These are phyloP conservation scores for Periophthalmus modestus DNA, from an alignment of 2,113 vertebrate genomes.

Conservation along the genomic window DNA sequence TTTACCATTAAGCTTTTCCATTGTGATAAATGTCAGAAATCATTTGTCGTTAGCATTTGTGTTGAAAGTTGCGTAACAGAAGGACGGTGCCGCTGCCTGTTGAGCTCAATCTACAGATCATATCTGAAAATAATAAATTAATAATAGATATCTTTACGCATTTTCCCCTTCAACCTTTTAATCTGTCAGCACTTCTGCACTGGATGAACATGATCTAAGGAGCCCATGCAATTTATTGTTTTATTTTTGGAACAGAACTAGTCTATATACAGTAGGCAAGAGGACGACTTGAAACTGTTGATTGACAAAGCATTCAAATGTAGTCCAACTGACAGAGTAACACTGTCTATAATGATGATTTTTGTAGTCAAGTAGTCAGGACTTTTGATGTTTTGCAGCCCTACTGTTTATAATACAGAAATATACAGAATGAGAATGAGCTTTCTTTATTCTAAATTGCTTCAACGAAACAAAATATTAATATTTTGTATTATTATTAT, in stretches of 20 bases:
- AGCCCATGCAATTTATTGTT: slow-evolving; percentile 1
- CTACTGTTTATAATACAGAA: too few relatives aligned
- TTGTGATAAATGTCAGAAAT: not conserved
- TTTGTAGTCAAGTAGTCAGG: too few relatives aligned
- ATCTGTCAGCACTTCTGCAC: not conserved
- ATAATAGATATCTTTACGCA: too few relatives aligned
- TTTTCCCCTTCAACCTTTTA: not conserved
- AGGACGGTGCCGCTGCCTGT: not conserved
- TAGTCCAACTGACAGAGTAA: too few relatives aligned
- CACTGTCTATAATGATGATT: too few relatives aligned
- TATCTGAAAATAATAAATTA: not conserved
- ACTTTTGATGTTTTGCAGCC: too few relatives aligned
- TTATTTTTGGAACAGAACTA: not conserved
- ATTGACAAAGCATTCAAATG: not conserved
- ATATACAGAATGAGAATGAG: too few relatives aligned
- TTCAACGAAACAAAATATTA: too few relatives aligned
- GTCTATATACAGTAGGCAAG: not conserved
- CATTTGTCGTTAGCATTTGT: not conserved
- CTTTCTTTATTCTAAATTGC: too few relatives aligned
- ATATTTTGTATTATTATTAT: too few relatives aligned
- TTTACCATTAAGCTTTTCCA: not conserved
- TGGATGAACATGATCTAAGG: not conserved
- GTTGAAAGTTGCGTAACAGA: not conserved
- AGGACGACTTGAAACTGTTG: not conserved
- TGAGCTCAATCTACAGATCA: not conserved